Percentiles rank a stretch among this genome's conserved stretches.
Conservation (phyloP, 2,113 vertebrate species). For the Triplophysa tibetana region DNA sequence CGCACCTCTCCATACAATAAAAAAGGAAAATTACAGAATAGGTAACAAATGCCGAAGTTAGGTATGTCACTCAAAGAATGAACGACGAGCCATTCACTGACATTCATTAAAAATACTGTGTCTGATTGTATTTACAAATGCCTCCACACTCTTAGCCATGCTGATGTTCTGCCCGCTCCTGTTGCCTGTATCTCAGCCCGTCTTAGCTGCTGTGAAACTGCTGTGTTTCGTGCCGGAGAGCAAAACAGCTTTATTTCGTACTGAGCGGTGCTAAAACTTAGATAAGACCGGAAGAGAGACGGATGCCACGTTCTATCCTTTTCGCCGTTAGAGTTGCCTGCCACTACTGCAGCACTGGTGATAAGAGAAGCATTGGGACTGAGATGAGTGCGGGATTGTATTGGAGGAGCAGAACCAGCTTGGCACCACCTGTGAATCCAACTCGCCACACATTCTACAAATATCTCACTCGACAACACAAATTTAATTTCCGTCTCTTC, state of each 20-base stretch:
- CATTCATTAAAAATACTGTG: conserved; percentile 50
- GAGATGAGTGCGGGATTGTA: conserved; percentile 41
- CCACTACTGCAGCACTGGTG: conserved; percentile 37
- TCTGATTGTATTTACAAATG: conserved; percentile 47
- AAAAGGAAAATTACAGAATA: conserved; percentile 33
- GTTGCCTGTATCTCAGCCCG: conserved; percentile 30
- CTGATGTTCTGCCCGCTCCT: conserved; percentile 25
- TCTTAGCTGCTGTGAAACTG: conserved; percentile 52
- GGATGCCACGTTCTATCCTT: conserved; percentile 41
- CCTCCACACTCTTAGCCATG: conserved; percentile 36
- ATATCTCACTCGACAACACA: conserved; percentile 23
- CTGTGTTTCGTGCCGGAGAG: conserved; percentile 52
- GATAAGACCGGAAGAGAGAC: conserved; percentile 49
- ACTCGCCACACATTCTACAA: conserved; percentile 24
- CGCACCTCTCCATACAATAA: conserved; percentile 18
- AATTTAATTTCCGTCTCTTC: conserved; percentile 35
- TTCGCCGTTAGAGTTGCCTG: conserved; percentile 25
- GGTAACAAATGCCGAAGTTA: conserved; percentile 26
- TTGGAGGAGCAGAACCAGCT: conserved; percentile 31
- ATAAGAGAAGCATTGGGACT: conserved; percentile 48
- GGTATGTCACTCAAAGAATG: conserved; percentile 28
- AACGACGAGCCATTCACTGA: conserved; percentile 32
- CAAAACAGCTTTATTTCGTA: conserved; percentile 53
- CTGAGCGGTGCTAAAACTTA: conserved; percentile 54
- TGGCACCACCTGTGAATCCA: conserved; percentile 8